Evolutionary conservation across 2,113 vertebrate species (phyloP).

Genomic region (Crotalus tigris): DNA sequence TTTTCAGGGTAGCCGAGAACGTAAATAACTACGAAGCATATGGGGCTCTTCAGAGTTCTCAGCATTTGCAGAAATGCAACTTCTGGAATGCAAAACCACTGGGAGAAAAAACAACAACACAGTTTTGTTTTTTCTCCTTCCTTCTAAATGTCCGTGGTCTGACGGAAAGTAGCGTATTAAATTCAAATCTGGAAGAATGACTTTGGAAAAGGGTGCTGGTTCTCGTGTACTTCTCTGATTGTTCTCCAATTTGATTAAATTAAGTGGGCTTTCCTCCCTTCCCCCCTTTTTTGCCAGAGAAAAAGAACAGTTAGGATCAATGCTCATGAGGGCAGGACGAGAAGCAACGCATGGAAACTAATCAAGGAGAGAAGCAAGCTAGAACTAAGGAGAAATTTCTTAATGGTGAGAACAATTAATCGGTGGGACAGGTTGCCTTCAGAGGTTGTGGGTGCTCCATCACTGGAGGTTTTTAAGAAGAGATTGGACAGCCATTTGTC

Average conservation of each 20-base stretch:
- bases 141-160: background rate
- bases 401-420: too few species aligned
- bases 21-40: background rate
- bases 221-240: background rate
- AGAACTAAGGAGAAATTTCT: too few species aligned
- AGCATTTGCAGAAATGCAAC: background rate
- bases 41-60: background rate
- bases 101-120: background rate
- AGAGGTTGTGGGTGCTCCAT: too few species aligned
- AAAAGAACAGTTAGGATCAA: too few species aligned
- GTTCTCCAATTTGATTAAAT: too few species aligned
- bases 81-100: background rate
- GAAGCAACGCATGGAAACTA: too few species aligned
- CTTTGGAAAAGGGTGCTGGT: background rate
- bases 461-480: too few species aligned
- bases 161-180: background rate
- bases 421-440: rapidly evolving
- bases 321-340: too few species aligned
- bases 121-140: background rate
- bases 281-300: too few species aligned
- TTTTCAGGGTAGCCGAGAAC: background rate
- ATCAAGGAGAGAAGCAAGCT: too few species aligned
- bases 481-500: too few species aligned
- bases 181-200: background rate
- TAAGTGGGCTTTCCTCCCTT: too few species aligned